Evolutionary conservation across 2,888 invertebrate species (phyloP).

Genomic region (Microchrysa polita): DNA sequence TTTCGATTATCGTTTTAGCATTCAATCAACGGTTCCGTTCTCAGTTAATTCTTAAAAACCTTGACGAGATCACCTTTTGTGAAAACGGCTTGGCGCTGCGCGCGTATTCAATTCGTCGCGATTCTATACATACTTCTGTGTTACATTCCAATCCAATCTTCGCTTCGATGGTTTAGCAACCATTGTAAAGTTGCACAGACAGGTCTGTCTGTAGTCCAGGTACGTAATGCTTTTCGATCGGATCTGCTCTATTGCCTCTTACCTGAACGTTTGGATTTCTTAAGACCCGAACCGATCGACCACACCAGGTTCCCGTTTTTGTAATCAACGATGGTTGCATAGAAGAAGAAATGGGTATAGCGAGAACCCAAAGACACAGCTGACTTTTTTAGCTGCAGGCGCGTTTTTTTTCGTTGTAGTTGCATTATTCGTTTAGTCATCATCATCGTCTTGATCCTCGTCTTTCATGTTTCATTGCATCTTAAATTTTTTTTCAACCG

Average conservation of each 20-base stretch:
- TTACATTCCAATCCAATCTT: slow-evolving; percentile 16
- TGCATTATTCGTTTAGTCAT: slow-evolving; percentile 13
- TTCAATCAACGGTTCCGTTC: not conserved
- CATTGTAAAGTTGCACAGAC: not conserved
- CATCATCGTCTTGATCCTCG: not conserved
- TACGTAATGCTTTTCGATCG: not conserved
- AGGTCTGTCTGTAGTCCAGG: not conserved
- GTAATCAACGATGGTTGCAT: slow-evolving; percentile 8
- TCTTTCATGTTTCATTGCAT: too few species aligned
- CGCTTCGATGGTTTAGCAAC: slow-evolving; percentile 5
- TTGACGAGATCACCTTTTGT: not conserved
- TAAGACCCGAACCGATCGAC: not conserved
- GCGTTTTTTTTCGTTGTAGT: not conserved
- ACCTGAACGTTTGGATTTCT: too few species aligned
- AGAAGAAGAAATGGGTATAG: not conserved
- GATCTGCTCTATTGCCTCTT: not conserved
- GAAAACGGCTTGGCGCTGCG: too few species aligned
- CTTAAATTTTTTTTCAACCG: too few species aligned
- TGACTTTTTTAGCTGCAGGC: slow-evolving; percentile 23
- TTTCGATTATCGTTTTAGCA: slow-evolving; percentile 8
- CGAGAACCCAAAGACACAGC: slow-evolving; percentile 4
- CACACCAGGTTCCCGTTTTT: not conserved
- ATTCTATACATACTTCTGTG: slow-evolving; percentile 28
- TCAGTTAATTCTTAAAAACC: not conserved
- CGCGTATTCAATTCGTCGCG: not conserved